Percentiles rank a stretch among this genome's conserved stretches.
phyloP scores from a whole-genome alignment of 92 coral and sea anemone species.

The Siderastrea radians region DNA sequence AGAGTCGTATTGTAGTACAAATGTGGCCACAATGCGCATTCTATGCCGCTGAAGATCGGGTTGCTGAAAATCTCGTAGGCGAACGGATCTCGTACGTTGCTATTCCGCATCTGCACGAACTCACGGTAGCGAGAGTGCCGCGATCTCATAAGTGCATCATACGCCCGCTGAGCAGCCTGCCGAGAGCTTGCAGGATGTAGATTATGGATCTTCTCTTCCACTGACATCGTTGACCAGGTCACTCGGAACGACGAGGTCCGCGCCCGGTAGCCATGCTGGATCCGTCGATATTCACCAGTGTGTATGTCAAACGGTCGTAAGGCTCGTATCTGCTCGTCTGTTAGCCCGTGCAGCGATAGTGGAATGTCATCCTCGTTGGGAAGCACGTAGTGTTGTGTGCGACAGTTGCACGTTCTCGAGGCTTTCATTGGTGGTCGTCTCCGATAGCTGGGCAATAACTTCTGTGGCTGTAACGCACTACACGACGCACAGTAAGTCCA shows the following conservation, averaged over 20 bases:
- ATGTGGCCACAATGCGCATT: conserved; percentile 58
- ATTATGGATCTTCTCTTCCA: neutral
- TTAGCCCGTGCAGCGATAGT: neutral
- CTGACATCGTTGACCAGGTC: neutral
- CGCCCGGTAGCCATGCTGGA: conserved; percentile 42
- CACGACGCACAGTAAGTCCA: too few relatives aligned
- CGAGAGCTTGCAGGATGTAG: too few relatives aligned
- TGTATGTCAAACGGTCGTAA: conserved; percentile 48
- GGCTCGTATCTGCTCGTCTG: neutral
- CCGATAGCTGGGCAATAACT: too few relatives aligned
- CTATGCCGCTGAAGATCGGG: conserved; percentile 23
- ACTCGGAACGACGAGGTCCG: conserved; percentile 5
- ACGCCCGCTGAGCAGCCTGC: neutral
- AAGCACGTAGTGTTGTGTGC: neutral
- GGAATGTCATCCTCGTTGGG: conserved; percentile 18
- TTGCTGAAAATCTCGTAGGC: neutral
- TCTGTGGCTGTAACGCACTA: too few relatives aligned
- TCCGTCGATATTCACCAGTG: conserved; percentile 4
- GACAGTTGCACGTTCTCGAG: too few relatives aligned
- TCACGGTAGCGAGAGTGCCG: neutral
- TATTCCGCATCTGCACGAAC: conserved; percentile 1
- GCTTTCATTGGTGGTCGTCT: too few relatives aligned
- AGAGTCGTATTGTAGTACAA: conserved; percentile 24
- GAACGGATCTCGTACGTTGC: neutral
- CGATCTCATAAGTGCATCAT: neutral